Base-by-base conservation (phyloP, 2,113 vertebrate genomes). In the Notechis scutatus region DNA sequence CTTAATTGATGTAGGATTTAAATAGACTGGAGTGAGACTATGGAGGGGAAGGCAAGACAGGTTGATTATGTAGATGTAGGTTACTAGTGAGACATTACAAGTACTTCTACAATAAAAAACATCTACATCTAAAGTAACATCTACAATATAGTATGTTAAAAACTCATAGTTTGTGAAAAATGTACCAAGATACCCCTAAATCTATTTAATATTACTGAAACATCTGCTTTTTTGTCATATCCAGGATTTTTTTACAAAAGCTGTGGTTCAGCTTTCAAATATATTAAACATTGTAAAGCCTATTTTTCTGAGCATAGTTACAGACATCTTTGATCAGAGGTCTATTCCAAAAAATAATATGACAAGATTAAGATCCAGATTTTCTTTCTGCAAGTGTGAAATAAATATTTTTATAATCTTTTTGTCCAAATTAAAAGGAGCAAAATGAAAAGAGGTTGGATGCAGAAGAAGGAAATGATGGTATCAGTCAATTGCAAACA, bases 401-500 rank as follows among this genome's bases (percentile, higher is more conserved):
- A 47, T 24, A 34, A 69, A 42, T 69, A 86, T 89, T 85, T 0
- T 0, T 4, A 91, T 92, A 21, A 15, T 87, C 20, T 20, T 87
- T 7, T 39, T 34, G 34, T 54, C 8, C 23, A 26, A 59, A 93
- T 92, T 85, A 26, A 24, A 18, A 50, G 55, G 2, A 90, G 24
- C 29, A 81, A 1, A 29, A 12, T 34, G 20, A 56, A 9, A 3
- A 93, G 24, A 81, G 10, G 93, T 42, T 21, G 87, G 50, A 94
- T 92, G 45, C 85, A 39, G 7, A 59, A 93, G 92, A 92, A 92
- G 14, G 92, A 93, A 92, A 69, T 14, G 21, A 6, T 56, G 54
- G 39, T 54, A 50, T 55, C 56, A 86, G 90, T 57, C 57, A 52
- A 93, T 10, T 39, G 14, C 59, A 29, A 57, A 88, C 24, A 90